phyloP scores from a whole-genome alignment of 2,888 invertebrate species.

The Anaspis maculata region DNA sequence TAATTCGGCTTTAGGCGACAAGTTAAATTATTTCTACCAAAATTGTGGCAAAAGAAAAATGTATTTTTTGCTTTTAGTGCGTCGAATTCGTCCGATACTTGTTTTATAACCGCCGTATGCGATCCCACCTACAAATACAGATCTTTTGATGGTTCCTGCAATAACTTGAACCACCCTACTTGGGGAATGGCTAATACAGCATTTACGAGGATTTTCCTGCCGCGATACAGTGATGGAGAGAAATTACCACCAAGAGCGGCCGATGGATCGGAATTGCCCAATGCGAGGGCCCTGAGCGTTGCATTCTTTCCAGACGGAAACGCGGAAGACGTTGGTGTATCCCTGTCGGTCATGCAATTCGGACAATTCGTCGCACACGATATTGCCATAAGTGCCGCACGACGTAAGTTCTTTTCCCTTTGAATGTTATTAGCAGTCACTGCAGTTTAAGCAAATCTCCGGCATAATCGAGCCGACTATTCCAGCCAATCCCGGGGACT shows the following conservation, averaged over 20 bases:
- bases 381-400: conserved; percentile 14
- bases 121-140: conserved; percentile 13
- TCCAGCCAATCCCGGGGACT: conserved; percentile 4
- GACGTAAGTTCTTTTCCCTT: conserved; percentile 2
- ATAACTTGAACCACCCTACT: conserved; percentile 19
- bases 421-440: too few species aligned
- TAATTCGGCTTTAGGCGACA: too few species aligned
- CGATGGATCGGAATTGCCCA: conserved; percentile 23
- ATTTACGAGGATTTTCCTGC: conserved; percentile 15
- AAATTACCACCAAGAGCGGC: conserved; percentile 5
- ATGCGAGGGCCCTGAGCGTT: conserved; percentile 22
- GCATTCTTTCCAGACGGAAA: conserved; percentile 20
- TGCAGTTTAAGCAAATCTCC: too few species aligned
- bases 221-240: conserved; percentile 18
- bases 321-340: conserved; percentile 13
- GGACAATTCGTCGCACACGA: conserved; percentile 38
- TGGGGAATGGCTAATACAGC: conserved; percentile 19
- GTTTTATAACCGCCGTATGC: conserved; percentile 3
- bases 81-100: conserved; percentile 3
- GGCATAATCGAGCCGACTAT: too few species aligned
- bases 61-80: too few species aligned
- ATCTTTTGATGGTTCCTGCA: conserved; percentile 18
- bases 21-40: too few species aligned
- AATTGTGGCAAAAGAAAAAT: too few species aligned
- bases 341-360: conserved; percentile 31